Evolutionary conservation across 2,113 vertebrate genomes (phyloP).

Genomic region (Microtus oregoni): DNA sequence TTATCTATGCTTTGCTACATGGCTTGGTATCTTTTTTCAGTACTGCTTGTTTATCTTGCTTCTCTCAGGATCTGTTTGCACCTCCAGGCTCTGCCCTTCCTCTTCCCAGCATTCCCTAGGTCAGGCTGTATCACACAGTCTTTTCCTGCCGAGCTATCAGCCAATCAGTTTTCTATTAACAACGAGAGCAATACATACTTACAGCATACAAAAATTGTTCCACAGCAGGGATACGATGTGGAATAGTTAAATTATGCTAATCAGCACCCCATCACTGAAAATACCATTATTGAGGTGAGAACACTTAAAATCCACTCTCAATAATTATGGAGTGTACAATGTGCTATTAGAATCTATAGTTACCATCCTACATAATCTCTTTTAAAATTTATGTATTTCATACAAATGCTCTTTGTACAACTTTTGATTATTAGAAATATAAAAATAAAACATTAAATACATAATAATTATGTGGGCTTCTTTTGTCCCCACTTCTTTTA

Average conservation of each 20-base stretch:
- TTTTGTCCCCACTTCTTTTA: not conserved
- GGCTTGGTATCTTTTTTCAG: no score
- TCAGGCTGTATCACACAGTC: no score
- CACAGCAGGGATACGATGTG: not conserved
- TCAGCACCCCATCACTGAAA: not conserved
- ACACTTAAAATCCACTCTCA: not conserved
- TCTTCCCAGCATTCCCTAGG: no score
- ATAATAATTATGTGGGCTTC: not conserved
- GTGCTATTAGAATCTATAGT: not conserved
- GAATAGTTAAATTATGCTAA: not conserved
- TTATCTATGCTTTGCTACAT: no score
- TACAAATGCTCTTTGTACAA: not conserved
- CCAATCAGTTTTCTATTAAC: no score
- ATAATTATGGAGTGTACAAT: not conserved
- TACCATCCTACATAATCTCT: not conserved
- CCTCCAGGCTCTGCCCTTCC: no score
- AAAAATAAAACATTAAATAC: not conserved
- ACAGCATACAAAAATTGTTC: no score
- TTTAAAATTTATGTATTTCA: not conserved
- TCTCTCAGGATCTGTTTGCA: no score
- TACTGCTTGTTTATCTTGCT: no score
- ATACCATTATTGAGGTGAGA: not conserved
- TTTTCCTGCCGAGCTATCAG: no score
- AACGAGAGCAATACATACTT: no score
- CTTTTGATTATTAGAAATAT: conserved; percentile 4